Evolutionary conservation across 2,888 invertebrate genomes (phyloP).

Genomic region (Lithophane semibrunnea): DNA sequence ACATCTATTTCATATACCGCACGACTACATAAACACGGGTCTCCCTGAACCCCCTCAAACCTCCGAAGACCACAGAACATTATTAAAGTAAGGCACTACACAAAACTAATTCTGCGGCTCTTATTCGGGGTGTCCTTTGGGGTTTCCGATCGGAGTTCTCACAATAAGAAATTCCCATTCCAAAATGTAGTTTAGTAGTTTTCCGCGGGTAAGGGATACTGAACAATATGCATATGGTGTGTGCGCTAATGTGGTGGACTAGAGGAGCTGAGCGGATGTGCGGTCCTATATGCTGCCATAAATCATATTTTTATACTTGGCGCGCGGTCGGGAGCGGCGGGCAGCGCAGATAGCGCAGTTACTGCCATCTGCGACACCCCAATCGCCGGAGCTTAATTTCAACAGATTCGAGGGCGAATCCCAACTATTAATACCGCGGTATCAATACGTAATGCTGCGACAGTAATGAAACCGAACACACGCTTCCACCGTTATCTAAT

Average conservation of each 20-base stretch:
- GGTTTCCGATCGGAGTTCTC: conserved; percentile 75
- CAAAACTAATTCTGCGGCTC: conserved; percentile 86
- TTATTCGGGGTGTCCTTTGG: conserved; percentile 82
- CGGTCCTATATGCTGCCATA: conserved; percentile 79
- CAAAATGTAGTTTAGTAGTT: conserved; percentile 71
- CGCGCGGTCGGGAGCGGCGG: conserved; percentile 75
- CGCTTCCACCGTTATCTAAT: conserved; percentile 45
- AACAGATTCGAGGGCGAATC: conserved; percentile 84
- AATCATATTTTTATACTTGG: conserved; percentile 88
- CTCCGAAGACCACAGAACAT: conserved; percentile 86
- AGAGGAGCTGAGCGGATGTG: conserved; percentile 78
- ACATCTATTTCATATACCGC: conserved; percentile 88
- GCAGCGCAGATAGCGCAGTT: conserved; percentile 81
- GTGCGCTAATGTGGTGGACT: conserved; percentile 76
- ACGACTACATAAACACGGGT: conserved; percentile 84
- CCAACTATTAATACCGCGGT: conserved; percentile 82
- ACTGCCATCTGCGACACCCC: conserved; percentile 88
- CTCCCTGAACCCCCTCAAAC: conserved; percentile 83
- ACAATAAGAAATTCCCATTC: conserved; percentile 75
- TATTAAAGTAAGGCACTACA: conserved; percentile 87
- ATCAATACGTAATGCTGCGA: conserved; percentile 74
- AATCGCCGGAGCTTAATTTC: conserved; percentile 86
- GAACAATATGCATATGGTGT: conserved; percentile 74
- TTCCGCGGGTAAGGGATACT: conserved; percentile 69
- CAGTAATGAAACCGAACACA: conserved; percentile 66